phyloP scores from a whole-genome alignment of 2,797 vertebrate genomes.

The Karalla daura region DNA sequence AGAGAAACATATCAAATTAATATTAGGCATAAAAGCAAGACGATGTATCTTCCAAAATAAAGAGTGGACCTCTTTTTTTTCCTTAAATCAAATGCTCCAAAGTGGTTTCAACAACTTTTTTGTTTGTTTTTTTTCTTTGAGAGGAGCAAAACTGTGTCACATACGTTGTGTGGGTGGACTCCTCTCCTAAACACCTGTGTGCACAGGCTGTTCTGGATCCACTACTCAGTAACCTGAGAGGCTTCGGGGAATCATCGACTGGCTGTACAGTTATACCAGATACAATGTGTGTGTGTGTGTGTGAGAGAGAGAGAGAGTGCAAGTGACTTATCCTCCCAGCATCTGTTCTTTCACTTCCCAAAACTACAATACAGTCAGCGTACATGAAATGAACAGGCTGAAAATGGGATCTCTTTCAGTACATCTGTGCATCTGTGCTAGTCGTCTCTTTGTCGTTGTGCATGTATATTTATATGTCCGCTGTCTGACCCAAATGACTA shows the following conservation, averaged over 20 bases:
- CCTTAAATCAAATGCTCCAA: constrained; percentile 48
- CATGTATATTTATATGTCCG: neutral
- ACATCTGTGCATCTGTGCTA: constrained; percentile 1
- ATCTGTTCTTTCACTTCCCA: constrained; percentile 45
- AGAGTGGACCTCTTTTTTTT: constrained; percentile 43
- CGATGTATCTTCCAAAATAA: constrained; percentile 7
- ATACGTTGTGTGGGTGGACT: constrained; percentile 35
- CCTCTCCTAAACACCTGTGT: constrained; percentile 55
- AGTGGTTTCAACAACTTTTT: too few relatives aligned
- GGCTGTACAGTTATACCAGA: constrained; percentile 35
- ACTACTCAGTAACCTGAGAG: constrained; percentile 47
- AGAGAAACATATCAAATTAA: constrained; percentile 27
- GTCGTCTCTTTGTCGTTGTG: neutral
- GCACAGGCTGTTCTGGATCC: constrained; percentile 19
- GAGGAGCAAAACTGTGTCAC: constrained; percentile 19
- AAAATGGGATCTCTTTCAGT: constrained; percentile 3
- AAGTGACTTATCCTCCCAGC: constrained; percentile 30
- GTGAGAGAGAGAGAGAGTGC: neutral
- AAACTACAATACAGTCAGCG: constrained; percentile 12
- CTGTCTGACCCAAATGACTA: neutral
- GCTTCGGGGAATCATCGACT: constrained; percentile 44
- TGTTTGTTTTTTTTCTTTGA: too few relatives aligned
- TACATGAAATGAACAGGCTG: constrained; percentile 20
- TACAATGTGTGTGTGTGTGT: neutral
- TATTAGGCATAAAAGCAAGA: constrained; percentile 29